Conservation (phyloP, 2,888 invertebrate genomes). For the Gymnocheta viridis region DNA sequence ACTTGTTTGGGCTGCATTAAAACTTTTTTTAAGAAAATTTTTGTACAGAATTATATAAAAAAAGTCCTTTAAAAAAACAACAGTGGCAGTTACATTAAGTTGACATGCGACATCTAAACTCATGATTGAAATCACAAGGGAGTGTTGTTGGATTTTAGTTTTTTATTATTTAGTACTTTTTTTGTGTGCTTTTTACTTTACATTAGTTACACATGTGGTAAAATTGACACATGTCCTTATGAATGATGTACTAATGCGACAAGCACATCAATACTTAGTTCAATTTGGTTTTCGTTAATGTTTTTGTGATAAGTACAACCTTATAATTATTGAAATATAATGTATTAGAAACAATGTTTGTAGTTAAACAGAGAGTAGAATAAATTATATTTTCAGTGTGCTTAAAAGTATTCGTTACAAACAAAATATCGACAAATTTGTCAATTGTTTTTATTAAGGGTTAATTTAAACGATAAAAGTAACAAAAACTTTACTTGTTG, state of each 20-base stretch:
- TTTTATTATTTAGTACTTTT: slow-evolving; percentile 42
- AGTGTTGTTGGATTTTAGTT: slow-evolving; percentile 49
- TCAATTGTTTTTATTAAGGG: too few species aligned
- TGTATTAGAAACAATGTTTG: not conserved
- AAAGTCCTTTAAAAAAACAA: slow-evolving; percentile 11
- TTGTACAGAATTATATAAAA: slow-evolving; percentile 11
- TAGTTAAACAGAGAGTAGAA: not conserved
- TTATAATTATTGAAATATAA: slow-evolving; percentile 43
- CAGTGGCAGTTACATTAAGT: slow-evolving; percentile 57
- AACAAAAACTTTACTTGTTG: too few species aligned
- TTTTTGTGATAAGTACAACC: slow-evolving; percentile 29
- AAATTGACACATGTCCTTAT: slow-evolving; percentile 77
- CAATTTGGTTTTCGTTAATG: not conserved
- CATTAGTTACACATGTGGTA: slow-evolving; percentile 60
- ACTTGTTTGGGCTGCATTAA: slow-evolving; percentile 13
- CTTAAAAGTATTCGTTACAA: not conserved
- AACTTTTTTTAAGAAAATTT: slow-evolving; percentile 18
- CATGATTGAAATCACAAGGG: slow-evolving; percentile 68
- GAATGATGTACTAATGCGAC: slow-evolving; percentile 81
- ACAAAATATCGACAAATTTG: not conserved
- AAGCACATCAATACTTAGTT: slow-evolving; percentile 68
- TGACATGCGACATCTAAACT: slow-evolving; percentile 65
- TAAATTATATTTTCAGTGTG: not conserved
- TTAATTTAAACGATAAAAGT: too few species aligned
- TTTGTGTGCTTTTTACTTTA: slow-evolving; percentile 30